Conservation (phyloP, 1,140 invertebrate genomes). For the Hyles euphorbiae region DNA sequence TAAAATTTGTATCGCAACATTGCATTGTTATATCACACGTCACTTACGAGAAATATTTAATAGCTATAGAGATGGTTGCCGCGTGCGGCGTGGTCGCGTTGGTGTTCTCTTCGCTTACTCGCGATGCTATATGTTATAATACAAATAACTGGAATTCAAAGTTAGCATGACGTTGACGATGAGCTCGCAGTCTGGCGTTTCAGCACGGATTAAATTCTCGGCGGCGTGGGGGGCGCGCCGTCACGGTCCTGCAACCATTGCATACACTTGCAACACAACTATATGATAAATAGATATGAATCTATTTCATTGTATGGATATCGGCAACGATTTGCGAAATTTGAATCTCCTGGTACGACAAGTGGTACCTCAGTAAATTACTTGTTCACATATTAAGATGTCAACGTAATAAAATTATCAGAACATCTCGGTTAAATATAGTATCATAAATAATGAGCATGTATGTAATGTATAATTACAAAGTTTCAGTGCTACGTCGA, state of each 20-base stretch:
- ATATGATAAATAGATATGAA: too few species aligned
- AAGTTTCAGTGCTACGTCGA: too few species aligned
- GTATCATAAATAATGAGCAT: too few species aligned
- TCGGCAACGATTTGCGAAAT: too few species aligned
- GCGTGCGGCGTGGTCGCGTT: conserved; percentile 3
- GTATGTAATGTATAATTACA: too few species aligned
- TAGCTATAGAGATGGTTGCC: conserved; percentile 10
- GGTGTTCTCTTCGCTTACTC: not conserved
- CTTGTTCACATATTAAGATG: too few species aligned
- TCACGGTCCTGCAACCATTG: conserved; percentile 59
- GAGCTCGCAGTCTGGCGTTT: conserved; percentile 3
- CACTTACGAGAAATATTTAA: conserved; percentile 16
- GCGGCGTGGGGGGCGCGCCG: conserved; percentile 72
- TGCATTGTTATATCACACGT: conserved; percentile 8
- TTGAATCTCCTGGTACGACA: too few species aligned
- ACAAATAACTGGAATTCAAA: conserved; percentile 44
- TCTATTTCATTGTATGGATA: too few species aligned
- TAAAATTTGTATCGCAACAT: conserved; percentile 5
- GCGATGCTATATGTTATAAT: conserved; percentile 25
- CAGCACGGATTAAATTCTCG: conserved; percentile 49
- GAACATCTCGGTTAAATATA: too few species aligned
- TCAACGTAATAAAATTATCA: too few species aligned
- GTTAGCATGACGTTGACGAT: conserved; percentile 21
- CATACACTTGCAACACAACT: too few species aligned
- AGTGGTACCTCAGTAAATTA: too few species aligned